Percentiles rank a stretch among this genome's conserved stretches.
Evolutionary conservation across 2,888 invertebrate species (phyloP).

Genomic region (Masnerella sp.): DNA sequence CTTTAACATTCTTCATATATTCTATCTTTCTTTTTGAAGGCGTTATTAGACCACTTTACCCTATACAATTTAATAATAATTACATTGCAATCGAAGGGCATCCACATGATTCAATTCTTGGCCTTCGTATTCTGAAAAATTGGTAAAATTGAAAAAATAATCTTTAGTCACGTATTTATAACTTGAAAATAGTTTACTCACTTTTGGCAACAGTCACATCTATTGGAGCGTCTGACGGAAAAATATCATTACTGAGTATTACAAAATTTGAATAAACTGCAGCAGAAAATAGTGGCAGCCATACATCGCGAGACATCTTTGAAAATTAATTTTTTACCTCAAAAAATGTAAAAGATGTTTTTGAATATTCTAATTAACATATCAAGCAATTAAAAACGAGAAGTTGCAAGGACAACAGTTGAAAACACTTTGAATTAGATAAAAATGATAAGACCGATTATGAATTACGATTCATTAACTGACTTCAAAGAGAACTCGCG

Average conservation of each 20-base stretch:
- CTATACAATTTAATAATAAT: too few species aligned
- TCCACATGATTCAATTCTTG: slow-evolving; percentile 61
- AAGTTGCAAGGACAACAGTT: slow-evolving; percentile 3
- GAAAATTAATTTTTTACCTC: too few species aligned
- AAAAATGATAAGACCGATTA: not conserved
- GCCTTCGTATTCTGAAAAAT: slow-evolving; percentile 37
- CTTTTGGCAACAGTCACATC: slow-evolving; percentile 65
- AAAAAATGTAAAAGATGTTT: too few species aligned
- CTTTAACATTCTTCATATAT: too few species aligned
- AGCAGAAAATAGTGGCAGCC: slow-evolving; percentile 49
- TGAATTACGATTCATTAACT: slow-evolving; percentile 9
- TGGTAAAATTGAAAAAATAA: not conserved
- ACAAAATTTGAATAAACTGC: slow-evolving; percentile 62
- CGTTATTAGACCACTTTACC: too few species aligned
- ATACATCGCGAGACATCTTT: slow-evolving; percentile 57
- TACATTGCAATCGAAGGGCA: too few species aligned
- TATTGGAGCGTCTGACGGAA: slow-evolving; percentile 64
- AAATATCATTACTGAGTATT: slow-evolving; percentile 67
- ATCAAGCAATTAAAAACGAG: not conserved
- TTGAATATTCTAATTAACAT: slow-evolving; percentile 5
- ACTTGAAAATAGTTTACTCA: slow-evolving; percentile 57
- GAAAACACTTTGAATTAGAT: too few species aligned
- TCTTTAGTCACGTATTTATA: slow-evolving; percentile 1
- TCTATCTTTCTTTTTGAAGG: too few species aligned
- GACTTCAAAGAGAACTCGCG: slow-evolving; percentile 35